Base-by-base conservation (phyloP, 2,888 invertebrate genomes). In the Thera obeliscata region DNA sequence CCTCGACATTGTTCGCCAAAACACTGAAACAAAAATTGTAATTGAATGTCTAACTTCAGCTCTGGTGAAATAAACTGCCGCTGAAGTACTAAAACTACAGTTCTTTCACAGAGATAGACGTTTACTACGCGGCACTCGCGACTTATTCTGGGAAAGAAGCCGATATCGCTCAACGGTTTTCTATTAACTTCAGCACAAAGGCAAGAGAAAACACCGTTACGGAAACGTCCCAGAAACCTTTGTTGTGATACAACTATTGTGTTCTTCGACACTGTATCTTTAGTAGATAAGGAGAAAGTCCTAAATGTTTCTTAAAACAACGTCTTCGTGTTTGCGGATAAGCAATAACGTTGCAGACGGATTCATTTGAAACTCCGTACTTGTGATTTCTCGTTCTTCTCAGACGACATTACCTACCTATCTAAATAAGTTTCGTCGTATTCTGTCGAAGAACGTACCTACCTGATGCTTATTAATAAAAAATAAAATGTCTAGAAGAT, bases 201-300 rank as follows among this genome's bases (percentile, higher is more conserved):
- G 86, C 83, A 79, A 22, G 78, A 81, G 84, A 82, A 85, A 83
- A 85, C 87, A 84, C 89, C 84, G 89, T 89, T 88, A 86, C 86
- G 81, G 81, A 84, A 86, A 84, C 81, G 87, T 86, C 82, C 84
- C 82, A 88, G 85, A 89, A 89, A 86, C 87, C 83, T 84, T 89
- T 88, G 87, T 88, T 83, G 80, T 81, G 82, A 81, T 83, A 82
- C 81, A 81, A 81, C 85, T 82, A 87, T 88, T 90, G 88, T 89
- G 86, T 83, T 84, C 84, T 81, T 79, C 76, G 78, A 80, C 81
- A 83, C 80, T 82, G 65, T 69, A 83, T 82, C 80, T 84, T 82
- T 71, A 67, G 70, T 61, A 70, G 74, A 73, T 71, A 74, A 74
- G 71, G 70, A 62, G 71, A 73, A 73, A 71, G 71, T 71, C 74